Evolutionary conservation across 2,113 vertebrate species (phyloP), one percentile per base, ranked within the genome.

Genomic region (Larimichthys polyactis): DNA sequence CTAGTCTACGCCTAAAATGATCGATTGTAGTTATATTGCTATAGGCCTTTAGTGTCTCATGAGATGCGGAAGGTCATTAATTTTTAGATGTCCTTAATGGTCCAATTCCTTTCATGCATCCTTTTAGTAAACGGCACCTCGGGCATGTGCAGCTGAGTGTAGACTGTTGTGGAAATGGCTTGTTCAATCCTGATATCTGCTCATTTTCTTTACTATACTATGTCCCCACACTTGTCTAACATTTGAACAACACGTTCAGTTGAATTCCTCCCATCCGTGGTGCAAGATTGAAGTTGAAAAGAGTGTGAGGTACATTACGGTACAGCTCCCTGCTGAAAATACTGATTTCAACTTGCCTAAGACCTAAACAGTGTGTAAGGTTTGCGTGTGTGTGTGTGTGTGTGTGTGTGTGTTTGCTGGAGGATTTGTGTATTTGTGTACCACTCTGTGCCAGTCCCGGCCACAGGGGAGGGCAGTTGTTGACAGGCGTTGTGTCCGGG

Each of bases 401-500:
- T 40, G 2, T 68, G 4, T 57, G 0, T 64, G 0, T 68, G 9
- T 57, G 46, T 82, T 67, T 77, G 81, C 46, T 74, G 54, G 20
- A 67, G n/a, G 22, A 49, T 70, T 72, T 68, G 63, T 86, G 58
- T 64, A 9, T 91, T 20, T 65, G 73, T 80, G 82, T 78, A 71
- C 81, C 83, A 81, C 76, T 68, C 59, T 46, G 90, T 86, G 70
- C 83, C 83, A 71, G 82, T 79, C 15, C 71, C 49, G 79, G 78
- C 66, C 81, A 84, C 68, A 71, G 75, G 58, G 79, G 76, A 88
- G 80, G 82, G 63, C 67, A 90, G 83, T 27, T 60, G 81, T 67
- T 89, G 76, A 88, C 81, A 81, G 75, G 72, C 77, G 71, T 55
- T 63, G 75, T 82, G 82, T 86, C 84, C 85, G 75, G 75, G 71